Base-by-base conservation (phyloP, 1,140 invertebrate genomes). In the Brachionus rubens region DNA sequence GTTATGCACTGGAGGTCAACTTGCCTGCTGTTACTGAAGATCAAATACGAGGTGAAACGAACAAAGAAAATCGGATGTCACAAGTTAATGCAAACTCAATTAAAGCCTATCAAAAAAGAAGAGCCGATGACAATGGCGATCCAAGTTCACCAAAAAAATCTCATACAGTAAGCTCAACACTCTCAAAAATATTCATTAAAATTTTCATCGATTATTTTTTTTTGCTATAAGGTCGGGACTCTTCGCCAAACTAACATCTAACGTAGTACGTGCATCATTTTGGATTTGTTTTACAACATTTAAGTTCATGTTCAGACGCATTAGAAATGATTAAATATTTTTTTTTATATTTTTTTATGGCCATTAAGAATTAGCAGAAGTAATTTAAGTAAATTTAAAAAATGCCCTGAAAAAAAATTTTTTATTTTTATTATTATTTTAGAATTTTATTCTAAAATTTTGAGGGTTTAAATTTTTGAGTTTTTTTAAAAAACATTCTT, bases 231-330 rank as follows among this genome's bases (percentile, higher is more conserved):
- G 59, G 14, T 65, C 0, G 59, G 59, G 59, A 65, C 59, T 43
- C 59, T 65, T 65, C 59, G 59, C 16, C 59, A 65, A 65, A 65
- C 59, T 65, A 65, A 65, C 59, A 65, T 65, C 33, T 65, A 65
- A 65, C 21, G 21, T 65, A 16, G 59, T 65, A 28, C n/a, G 59
- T 9, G 33, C 40, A 24, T 41, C 33, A 10, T 65, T 65, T 65
- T 65, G 33, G 36, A 40, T 65, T 41, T 65, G 59, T 36, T 65
- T 65, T 65, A 10, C 14, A 19, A 41, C 59, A 24, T 14, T 65
- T 12, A 65, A 14, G 41, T 65, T 65, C 16, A 65, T 65, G 36
- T 16, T 65, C 41, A 65, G 59, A 41, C 41, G 19, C 41, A 6
- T 43, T 12, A 41, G 14, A 41, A 24, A 41, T 65, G 21, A 41